Percentiles rank a stretch among this genome's conserved stretches.
These are phyloP conservation scores for Rhagophthalmus giganteus DNA, from an alignment of 2,888 invertebrate species.

Conservation along the genomic window DNA sequence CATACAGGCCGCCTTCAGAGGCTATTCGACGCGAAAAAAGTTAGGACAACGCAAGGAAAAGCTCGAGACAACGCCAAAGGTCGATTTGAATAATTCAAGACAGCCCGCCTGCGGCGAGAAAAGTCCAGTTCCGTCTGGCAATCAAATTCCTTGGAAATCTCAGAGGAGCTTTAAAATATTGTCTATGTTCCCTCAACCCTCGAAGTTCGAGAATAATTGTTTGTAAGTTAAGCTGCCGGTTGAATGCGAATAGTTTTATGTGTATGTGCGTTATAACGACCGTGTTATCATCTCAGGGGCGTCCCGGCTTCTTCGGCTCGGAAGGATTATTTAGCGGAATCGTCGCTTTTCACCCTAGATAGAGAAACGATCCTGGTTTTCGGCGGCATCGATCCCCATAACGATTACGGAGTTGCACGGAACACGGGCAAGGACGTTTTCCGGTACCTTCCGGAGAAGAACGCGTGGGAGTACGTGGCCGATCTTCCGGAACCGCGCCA, in stretches of 20 bases:
- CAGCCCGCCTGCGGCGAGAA: not conserved
- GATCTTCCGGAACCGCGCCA: constrained; percentile 71
- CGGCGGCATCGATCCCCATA: constrained; percentile 70
- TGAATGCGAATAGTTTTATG: too few relatives aligned
- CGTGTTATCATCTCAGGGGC: too few relatives aligned
- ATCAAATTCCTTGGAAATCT: constrained; percentile 2
- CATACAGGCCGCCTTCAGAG: constrained; percentile 49
- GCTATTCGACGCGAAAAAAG: constrained; percentile 46
- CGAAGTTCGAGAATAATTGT: too few relatives aligned
- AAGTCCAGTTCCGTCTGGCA: not conserved
- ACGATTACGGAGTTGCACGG: constrained; percentile 58
- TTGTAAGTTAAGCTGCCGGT: too few relatives aligned
- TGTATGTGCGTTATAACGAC: too few relatives aligned
- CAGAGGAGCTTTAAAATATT: constrained; percentile 9
- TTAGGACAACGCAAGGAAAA: constrained; percentile 41
- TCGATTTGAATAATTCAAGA: constrained; percentile 3
- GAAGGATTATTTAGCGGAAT: constrained; percentile 57
- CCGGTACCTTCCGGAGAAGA: constrained; percentile 62
- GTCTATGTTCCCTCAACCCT: constrained; percentile 10
- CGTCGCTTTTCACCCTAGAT: constrained; percentile 62
- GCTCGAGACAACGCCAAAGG: constrained; percentile 30
- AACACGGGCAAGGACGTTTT: constrained; percentile 67
- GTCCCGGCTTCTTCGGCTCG: constrained; percentile 33
- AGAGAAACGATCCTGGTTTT: constrained; percentile 67
- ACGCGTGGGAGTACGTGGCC: constrained; percentile 69